These are phyloP conservation scores for Acronicta alni DNA, from an alignment of 2,888 invertebrate genomes.

Conservation along the genomic window DNA sequence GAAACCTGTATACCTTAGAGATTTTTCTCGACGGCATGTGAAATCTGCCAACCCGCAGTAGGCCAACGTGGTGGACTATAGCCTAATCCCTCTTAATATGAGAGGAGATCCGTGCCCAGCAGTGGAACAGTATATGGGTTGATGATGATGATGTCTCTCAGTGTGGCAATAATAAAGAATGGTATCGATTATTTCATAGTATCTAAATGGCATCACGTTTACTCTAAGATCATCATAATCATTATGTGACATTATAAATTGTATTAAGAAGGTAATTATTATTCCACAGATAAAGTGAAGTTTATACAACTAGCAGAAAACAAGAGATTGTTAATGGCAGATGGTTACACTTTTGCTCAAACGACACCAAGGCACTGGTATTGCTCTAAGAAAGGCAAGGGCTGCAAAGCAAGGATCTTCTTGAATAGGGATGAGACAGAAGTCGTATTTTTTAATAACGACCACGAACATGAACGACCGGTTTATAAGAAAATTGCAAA, in stretches of 20 bases:
- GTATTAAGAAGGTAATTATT: background rate
- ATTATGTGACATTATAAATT: background rate
- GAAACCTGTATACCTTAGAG: too few relatives aligned
- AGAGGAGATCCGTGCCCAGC: too few relatives aligned
- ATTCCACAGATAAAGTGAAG: slow-evolving; percentile 56
- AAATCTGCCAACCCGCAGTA: too few relatives aligned
- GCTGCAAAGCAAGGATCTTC: slow-evolving; percentile 70
- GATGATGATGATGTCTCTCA: too few relatives aligned
- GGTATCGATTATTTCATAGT: too few relatives aligned
- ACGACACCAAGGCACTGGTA: slow-evolving; percentile 66
- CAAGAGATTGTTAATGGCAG: slow-evolving; percentile 67
- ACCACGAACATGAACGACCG: slow-evolving; percentile 69
- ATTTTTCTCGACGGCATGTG: too few relatives aligned
- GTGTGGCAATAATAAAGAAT: too few relatives aligned
- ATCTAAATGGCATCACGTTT: too few relatives aligned
- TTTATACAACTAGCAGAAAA: slow-evolving; percentile 62
- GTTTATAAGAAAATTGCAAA: slow-evolving; percentile 44
- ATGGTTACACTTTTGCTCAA: slow-evolving; percentile 70
- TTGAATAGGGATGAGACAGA: slow-evolving; percentile 56
- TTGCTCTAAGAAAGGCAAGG: slow-evolving; percentile 71
- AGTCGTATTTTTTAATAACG: slow-evolving; percentile 49
- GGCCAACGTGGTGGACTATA: too few relatives aligned
- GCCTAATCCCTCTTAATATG: too few relatives aligned
- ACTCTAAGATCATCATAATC: too few relatives aligned
- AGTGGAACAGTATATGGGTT: too few relatives aligned